phyloP scores from a whole-genome alignment of 2,888 invertebrate genomes.

The Mythimna impura region DNA sequence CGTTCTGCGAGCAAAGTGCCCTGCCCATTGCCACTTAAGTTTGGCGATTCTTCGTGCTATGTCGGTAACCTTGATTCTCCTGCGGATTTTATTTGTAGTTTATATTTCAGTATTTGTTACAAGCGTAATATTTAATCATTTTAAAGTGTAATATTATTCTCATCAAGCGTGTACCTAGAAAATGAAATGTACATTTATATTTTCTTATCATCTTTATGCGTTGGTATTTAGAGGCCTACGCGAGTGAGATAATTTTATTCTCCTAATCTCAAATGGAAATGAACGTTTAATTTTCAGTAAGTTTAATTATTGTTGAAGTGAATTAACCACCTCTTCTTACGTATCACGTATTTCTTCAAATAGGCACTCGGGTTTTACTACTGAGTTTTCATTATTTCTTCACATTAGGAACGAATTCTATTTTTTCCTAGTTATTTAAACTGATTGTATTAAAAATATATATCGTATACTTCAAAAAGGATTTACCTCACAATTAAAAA shows the following conservation, averaged over 20 bases:
- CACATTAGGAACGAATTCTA: too few relatives aligned
- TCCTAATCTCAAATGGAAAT: constrained; percentile 13
- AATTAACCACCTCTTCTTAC: not conserved
- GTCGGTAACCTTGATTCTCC: too few relatives aligned
- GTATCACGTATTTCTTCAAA: not conserved
- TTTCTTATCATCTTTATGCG: constrained; percentile 39
- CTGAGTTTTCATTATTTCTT: not conserved
- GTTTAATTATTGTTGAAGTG: constrained; percentile 3
- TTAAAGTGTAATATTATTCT: constrained; percentile 33
- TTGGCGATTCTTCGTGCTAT: too few relatives aligned
- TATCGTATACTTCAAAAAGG: not conserved
- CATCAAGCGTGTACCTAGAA: constrained; percentile 10
- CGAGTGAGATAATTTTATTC: constrained; percentile 25
- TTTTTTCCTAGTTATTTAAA: not conserved
- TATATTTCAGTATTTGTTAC: too few relatives aligned
- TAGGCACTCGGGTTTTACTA: not conserved
- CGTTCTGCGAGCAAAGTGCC: too few relatives aligned
- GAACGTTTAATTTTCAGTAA: constrained; percentile 3
- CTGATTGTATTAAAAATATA: not conserved
- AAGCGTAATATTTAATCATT: constrained; percentile 5
- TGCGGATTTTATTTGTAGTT: too few relatives aligned
- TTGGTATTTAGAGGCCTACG: not conserved
- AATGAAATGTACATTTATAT: constrained; percentile 23
- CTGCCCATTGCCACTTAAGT: too few relatives aligned
- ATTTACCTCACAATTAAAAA: not conserved